Conservation (phyloP, 1,140 invertebrate species). For the Dryas iulia region DNA sequence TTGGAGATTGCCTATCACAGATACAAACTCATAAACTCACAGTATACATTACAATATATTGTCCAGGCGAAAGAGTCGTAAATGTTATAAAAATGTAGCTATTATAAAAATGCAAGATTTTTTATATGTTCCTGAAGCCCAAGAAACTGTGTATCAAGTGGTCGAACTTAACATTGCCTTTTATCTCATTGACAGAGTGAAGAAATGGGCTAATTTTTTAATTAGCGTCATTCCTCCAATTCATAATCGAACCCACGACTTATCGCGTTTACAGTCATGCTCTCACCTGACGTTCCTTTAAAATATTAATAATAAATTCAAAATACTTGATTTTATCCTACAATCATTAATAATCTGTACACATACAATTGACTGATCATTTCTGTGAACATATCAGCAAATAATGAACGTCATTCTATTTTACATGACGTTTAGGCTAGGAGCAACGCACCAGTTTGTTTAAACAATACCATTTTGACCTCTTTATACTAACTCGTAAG, state of each 20-base stretch:
- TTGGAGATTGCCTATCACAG: no score
- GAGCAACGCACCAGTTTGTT: conserved; percentile 43
- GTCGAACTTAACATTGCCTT: neutral
- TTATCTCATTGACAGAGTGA: neutral
- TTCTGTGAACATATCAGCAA: conserved; percentile 55
- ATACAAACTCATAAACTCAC: no score
- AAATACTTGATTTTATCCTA: neutral
- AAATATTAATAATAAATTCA: neutral
- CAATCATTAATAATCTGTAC: neutral
- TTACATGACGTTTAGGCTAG: conserved; percentile 49
- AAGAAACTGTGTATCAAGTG: no score
- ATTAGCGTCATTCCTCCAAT: neutral
- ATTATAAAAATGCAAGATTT: no score
- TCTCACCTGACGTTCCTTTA: no score
- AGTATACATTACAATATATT: no score
- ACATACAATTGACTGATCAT: neutral
- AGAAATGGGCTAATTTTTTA: no score
- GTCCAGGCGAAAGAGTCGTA: no score
- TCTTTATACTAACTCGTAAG: neutral
- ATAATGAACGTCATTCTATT: conserved; percentile 50
- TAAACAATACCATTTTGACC: conserved; percentile 6
- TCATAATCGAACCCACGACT: neutral
- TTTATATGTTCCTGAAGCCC: no score
- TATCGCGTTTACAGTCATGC: no score
- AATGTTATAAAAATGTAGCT: no score